phyloP scores from a whole-genome alignment of 2,797 vertebrate species.

The Pygocentrus nattereri region DNA sequence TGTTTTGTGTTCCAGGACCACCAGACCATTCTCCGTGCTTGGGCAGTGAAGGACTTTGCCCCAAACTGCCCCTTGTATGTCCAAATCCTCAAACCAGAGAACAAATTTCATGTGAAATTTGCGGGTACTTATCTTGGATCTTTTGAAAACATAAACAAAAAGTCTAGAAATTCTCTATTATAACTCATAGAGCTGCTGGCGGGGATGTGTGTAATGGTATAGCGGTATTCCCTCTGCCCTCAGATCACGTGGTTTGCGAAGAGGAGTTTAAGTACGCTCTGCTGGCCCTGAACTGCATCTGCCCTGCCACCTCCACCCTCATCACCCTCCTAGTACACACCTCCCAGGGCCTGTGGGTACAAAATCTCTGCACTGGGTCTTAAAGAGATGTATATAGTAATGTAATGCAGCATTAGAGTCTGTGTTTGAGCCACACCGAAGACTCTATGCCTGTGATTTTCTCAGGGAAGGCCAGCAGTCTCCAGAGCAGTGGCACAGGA shows the following conservation, averaged over 20 bases:
- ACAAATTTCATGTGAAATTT: constrained; percentile 96
- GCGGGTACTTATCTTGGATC: constrained; percentile 77
- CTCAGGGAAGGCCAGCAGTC: constrained; percentile 87
- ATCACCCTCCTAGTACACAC: constrained; percentile 94
- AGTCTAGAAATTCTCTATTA: background rate
- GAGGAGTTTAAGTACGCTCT: constrained; percentile 95
- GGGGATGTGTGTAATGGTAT: background rate
- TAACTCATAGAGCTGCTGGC: background rate
- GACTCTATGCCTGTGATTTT: background rate
- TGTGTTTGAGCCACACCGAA: too few relatives aligned
- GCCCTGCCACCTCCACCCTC: constrained; percentile 93
- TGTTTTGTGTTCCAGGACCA: constrained; percentile 83
- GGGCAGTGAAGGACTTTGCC: constrained; percentile 96
- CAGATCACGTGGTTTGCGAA: constrained; percentile 95
- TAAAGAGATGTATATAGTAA: too few relatives aligned
- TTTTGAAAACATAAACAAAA: background rate
- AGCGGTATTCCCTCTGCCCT: constrained; percentile 17
- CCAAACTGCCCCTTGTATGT: constrained; percentile 93
- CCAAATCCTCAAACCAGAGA: constrained; percentile 94
- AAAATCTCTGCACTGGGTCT: constrained; percentile 13
- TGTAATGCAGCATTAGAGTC: too few relatives aligned
- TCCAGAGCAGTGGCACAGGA: constrained; percentile 85
- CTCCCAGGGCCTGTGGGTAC: constrained; percentile 90
- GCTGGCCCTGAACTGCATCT: constrained; percentile 93
- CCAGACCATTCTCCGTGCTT: constrained; percentile 94